Evolutionary conservation across 2,113 vertebrate genomes (phyloP).

Genomic region (Rostratula benghalensis): DNA sequence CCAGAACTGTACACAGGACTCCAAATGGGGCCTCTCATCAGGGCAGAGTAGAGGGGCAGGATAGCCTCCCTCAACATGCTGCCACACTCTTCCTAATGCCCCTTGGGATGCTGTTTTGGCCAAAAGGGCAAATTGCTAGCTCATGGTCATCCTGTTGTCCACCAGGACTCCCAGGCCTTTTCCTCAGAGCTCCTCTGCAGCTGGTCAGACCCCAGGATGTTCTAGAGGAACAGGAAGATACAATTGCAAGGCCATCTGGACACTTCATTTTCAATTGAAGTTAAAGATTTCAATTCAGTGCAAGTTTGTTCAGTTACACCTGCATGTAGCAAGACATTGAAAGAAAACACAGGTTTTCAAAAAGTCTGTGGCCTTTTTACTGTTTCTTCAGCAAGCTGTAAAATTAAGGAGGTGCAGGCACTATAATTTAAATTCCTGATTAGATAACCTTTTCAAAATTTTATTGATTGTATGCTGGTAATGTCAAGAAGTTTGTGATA

Average conservation of each 20-base stretch:
- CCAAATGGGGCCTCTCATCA: too few species aligned
- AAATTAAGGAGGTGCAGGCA: background rate
- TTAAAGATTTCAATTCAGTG: constrained; percentile 33
- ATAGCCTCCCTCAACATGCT: too few species aligned
- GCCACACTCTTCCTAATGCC: too few species aligned
- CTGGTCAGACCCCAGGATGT: background rate
- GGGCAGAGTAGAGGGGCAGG: too few species aligned
- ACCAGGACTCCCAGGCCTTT: too few species aligned
- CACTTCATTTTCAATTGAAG: constrained; percentile 57
- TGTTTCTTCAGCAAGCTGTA: constrained; percentile 14
- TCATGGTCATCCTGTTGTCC: too few species aligned
- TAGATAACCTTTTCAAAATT: background rate
- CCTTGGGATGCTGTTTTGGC: too few species aligned
- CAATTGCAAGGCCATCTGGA: constrained; percentile 67
- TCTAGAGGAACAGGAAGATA: constrained; percentile 24
- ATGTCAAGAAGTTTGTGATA: background rate
- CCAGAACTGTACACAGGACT: too few species aligned
- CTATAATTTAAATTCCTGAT: background rate
- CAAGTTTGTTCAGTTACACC: background rate
- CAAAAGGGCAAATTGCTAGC: too few species aligned
- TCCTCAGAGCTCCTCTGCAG: too few species aligned
- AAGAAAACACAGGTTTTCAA: constrained; percentile 4
- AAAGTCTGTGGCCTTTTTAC: background rate
- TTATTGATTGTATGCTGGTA: background rate
- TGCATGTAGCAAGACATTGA: constrained; percentile 14